phyloP scores from a whole-genome alignment of 2,797 vertebrate species.

The Cynodonichthys magdalenae region DNA sequence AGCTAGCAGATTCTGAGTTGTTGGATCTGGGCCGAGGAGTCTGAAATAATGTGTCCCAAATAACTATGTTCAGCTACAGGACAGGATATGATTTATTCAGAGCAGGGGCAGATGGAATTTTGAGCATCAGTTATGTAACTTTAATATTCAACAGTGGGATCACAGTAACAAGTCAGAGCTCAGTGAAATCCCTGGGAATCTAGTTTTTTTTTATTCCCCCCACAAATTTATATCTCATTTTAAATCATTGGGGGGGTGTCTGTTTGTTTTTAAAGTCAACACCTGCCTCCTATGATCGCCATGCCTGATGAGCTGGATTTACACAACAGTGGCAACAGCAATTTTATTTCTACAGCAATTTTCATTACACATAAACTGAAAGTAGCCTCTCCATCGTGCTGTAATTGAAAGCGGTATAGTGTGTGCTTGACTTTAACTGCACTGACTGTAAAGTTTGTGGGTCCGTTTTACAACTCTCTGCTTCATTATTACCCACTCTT shows the following conservation, averaged over 20 bases:
- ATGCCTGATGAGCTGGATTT: slow-evolving; percentile 45
- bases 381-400: slow-evolving; percentile 30
- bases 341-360: not conserved
- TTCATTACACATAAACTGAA: not conserved
- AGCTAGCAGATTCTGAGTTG: not conserved
- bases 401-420: slow-evolving; percentile 30
- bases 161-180: not conserved
- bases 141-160: slow-evolving; percentile 35
- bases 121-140: slow-evolving; percentile 56
- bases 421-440: slow-evolving; percentile 44
- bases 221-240: slow-evolving; percentile 12
- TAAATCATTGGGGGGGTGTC: slow-evolving; percentile 11
- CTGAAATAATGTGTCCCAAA: slow-evolving; percentile 35
- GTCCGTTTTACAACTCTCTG: slow-evolving; percentile 18
- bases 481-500: slow-evolving; percentile 34
- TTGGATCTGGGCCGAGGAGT: slow-evolving; percentile 19
- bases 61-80: slow-evolving; percentile 43
- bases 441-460: slow-evolving; percentile 33
- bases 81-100: slow-evolving; percentile 52
- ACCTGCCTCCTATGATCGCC: slow-evolving; percentile 25
- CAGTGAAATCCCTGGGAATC: slow-evolving; percentile 21
- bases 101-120: slow-evolving; percentile 47
- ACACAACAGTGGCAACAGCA: slow-evolving; percentile 9
- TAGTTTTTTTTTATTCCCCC: not conserved
- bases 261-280: slow-evolving; percentile 41